A percentile compares a stretch with the other conserved stretches of the same genome.
Evolutionary conservation across 30 jellyfish, hydroid and myxozoan genomes (phyloP).

Genomic region (Pelagia noctiluca): DNA sequence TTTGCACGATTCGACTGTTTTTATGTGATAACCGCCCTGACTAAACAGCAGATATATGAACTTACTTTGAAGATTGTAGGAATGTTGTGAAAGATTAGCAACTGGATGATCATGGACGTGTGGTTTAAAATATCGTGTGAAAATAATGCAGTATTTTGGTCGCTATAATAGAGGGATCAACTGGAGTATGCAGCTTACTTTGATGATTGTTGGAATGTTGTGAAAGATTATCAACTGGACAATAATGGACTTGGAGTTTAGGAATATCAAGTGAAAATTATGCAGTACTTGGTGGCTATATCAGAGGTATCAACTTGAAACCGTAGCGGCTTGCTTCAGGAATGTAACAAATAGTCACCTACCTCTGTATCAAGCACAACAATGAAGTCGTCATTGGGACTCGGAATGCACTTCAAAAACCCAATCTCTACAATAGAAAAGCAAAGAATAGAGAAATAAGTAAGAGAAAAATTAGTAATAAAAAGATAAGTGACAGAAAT

Average conservation of each 20-base stretch:
- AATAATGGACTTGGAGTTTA: not conserved
- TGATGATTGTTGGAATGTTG: no score
- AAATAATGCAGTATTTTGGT: no score
- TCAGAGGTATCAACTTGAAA: not conserved
- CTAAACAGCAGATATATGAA: no score
- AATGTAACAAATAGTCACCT: constrained; percentile 32
- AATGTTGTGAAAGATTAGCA: no score
- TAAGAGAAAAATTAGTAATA: not conserved
- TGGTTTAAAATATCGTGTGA: no score
- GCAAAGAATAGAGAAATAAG: not conserved
- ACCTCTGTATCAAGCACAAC: constrained; percentile 84
- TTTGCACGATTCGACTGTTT: no score
- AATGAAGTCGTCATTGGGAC: constrained; percentile 78
- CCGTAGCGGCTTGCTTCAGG: not conserved
- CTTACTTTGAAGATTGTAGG: no score
- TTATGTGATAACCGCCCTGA: no score
- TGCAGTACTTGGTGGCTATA: not conserved
- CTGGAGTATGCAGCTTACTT: no score
- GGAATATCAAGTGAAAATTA: not conserved
- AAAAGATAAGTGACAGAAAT: not conserved
- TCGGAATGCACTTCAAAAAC: constrained; percentile 60
- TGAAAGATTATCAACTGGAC: not conserved
- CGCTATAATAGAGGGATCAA: no score
- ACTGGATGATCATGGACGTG: no score
- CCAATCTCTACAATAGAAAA: constrained; percentile 69